phyloP scores from a whole-genome alignment of 2,797 vertebrate genomes.

The Eidolon dupreanum region DNA sequence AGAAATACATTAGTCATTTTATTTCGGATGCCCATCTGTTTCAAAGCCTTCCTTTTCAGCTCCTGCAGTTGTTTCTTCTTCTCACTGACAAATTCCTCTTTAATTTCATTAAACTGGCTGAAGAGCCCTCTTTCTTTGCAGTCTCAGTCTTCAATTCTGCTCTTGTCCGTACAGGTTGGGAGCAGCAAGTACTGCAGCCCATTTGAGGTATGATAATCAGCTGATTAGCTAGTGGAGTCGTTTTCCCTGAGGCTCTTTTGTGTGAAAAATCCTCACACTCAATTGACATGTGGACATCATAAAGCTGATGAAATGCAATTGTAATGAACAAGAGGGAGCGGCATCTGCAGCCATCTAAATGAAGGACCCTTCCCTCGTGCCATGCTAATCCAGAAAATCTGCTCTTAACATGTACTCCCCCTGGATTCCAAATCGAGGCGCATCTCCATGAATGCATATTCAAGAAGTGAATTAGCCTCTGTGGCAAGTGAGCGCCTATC shows the following conservation, averaged over 20 bases:
- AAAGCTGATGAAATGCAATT: conserved; percentile 99
- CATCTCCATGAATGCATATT: conserved; percentile 99
- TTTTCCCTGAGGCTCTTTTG: conserved; percentile 99
- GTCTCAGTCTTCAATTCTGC: conserved; percentile 89
- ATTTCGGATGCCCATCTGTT: conserved; percentile 80
- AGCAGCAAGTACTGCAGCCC: conserved; percentile 90
- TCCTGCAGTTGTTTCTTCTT: conserved; percentile 77
- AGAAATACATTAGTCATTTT: conserved; percentile 81
- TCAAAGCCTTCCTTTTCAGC: conserved; percentile 75
- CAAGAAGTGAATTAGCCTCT: conserved; percentile 94
- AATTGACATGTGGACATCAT: conserved; percentile 99
- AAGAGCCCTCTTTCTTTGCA: conserved; percentile 83
- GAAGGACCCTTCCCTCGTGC: conserved; percentile 97
- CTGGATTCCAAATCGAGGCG: conserved; percentile 95
- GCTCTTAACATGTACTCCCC: conserved; percentile 98
- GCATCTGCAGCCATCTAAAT: conserved; percentile 98
- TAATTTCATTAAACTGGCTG: conserved; percentile 85
- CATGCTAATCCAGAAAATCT: conserved; percentile 99
- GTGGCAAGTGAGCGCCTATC: conserved; percentile 90
- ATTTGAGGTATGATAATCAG: conserved; percentile 99
- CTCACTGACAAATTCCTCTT: conserved; percentile 85
- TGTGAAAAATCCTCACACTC: conserved; percentile 99
- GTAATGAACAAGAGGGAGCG: conserved; percentile 99
- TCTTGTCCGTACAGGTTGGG: conserved; percentile 88
- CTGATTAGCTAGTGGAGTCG: conserved; percentile 99